These are phyloP conservation scores for Grantiella picta DNA, from an alignment of 2,113 vertebrate species.

Conservation along the genomic window DNA sequence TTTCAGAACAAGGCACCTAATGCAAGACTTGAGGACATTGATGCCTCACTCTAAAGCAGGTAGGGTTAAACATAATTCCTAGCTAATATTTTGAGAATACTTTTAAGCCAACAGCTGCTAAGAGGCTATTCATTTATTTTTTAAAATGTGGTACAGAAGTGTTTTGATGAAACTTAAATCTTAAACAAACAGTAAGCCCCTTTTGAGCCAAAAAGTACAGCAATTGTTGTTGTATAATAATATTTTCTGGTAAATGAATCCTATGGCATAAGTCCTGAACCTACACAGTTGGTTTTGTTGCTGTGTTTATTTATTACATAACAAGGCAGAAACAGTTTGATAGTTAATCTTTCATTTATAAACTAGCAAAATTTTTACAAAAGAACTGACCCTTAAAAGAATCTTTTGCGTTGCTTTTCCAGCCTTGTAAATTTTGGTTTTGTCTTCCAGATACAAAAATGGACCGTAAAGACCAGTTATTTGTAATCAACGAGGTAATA, in stretches of 20 bases:
- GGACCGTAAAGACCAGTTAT: conserved; percentile 97
- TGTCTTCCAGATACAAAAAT: conserved; percentile 91
- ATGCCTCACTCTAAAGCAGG: conserved; percentile 98
- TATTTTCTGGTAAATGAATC: fast-evolving
- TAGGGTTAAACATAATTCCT: not conserved
- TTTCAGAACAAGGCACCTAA: conserved; percentile 93
- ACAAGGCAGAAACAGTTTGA: not conserved
- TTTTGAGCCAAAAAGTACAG: not conserved
- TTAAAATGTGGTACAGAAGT: not conserved
- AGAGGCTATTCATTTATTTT: not conserved
- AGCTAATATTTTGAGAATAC: not conserved
- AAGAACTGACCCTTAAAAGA: not conserved
- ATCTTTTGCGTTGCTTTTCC: not conserved
- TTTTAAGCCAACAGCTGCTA: not conserved
- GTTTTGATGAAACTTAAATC: not conserved
- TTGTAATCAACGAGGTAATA: conserved; percentile 93
- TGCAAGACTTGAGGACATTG: conserved; percentile 90
- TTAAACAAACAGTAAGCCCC: not conserved
- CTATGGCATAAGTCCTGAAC: not conserved
- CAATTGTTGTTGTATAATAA: fast-evolving
- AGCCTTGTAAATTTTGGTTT: not conserved
- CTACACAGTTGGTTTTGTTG: not conserved
- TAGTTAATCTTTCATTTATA: not conserved
- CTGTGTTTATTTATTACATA: not conserved
- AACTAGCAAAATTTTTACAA: not conserved